Evolutionary conservation across 2,797 vertebrate species (phyloP), one percentile per base, ranked within the genome.

Genomic region (Lacerta viridis): DNA sequence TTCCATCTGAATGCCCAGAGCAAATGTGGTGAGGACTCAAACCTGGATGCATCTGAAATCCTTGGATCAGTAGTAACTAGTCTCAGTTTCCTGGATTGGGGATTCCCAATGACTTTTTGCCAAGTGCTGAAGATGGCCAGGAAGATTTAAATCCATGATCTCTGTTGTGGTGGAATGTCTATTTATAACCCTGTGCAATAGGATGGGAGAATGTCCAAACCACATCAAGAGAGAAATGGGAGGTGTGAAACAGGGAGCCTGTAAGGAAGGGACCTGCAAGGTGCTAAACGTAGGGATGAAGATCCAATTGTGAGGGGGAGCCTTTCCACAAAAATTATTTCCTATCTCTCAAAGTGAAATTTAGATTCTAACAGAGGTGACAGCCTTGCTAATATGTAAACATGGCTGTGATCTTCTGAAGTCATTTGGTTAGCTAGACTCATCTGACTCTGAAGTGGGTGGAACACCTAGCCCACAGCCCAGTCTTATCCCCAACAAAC

Each of bases 391-490:
- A 43, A 55, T 7, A 11, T 4, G 25, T 80, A 84, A 64, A 29
- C 18, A 71, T 39, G 36, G 59, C 11, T 68, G n/a, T 61, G 59
- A 50, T 83, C 9, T 50, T 17, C 68, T 8, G 27, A 72, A 27
- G 55, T 15, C 10, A 41, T 55, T 85, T 85, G 50, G 50, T 61
- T 75, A 39, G 33, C 61, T 33, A 50, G 41, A 66, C 25, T 15
- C 50, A n/a, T 80, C 50, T 29, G 39, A 55, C 18, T 74, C 23
- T n/a, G n/a, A 75, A 43, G 23, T 46, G 15, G 25, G 41, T 27
- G 39, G 39, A 79, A 39, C 33, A 29, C 59, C 61, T 83, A n/a
- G 87, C 50, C 39, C 55, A 83, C 77, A n/a, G 87, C 50, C 39
- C 55, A 83, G 66, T 59, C 36, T 7, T 77, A 41, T 25, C 7